Evolutionary conservation across 2,888 invertebrate genomes (phyloP).

Genomic region (Cheilosia impressa): DNA sequence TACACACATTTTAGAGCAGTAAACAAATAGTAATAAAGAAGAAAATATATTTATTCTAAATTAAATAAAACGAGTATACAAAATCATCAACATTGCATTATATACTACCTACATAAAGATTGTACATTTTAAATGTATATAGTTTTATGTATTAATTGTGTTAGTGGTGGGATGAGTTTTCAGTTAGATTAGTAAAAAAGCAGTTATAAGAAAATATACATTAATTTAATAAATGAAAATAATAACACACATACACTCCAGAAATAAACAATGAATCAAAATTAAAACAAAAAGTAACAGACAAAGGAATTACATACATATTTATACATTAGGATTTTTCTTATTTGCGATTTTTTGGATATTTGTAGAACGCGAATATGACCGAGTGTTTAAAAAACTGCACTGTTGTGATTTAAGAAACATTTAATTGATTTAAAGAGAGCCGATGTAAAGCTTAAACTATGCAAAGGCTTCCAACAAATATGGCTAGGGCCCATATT

Average conservation of each 20-base stretch:
- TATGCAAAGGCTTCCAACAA: no score
- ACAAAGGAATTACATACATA: slow-evolving; percentile 2
- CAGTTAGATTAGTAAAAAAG: slow-evolving; percentile 61
- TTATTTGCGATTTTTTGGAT: neutral
- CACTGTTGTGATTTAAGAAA: no score
- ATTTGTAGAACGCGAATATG: neutral
- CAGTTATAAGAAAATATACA: slow-evolving; percentile 39
- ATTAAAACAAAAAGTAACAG: neutral
- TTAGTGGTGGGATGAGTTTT: slow-evolving; percentile 60
- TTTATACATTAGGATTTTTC: neutral
- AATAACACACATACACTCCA: slow-evolving; percentile 42
- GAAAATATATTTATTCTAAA: slow-evolving; percentile 73
- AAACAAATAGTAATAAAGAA: slow-evolving; percentile 74
- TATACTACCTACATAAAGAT: slow-evolving; percentile 55
- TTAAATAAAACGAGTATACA: slow-evolving; percentile 78
- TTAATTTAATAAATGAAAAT: slow-evolving; percentile 25
- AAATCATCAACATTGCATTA: slow-evolving; percentile 55
- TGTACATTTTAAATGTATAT: slow-evolving; percentile 71
- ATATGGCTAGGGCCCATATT: no score
- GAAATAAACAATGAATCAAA: slow-evolving; percentile 8
- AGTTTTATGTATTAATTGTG: slow-evolving; percentile 65
- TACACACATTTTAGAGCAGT: slow-evolving; percentile 66
- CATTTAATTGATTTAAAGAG: no score
- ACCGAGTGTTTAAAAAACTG: no score
- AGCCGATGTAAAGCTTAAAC: no score